These are phyloP conservation scores for Zelostemma sp. DNA, from an alignment of 1,140 invertebrate genomes.

Conservation along the genomic window DNA sequence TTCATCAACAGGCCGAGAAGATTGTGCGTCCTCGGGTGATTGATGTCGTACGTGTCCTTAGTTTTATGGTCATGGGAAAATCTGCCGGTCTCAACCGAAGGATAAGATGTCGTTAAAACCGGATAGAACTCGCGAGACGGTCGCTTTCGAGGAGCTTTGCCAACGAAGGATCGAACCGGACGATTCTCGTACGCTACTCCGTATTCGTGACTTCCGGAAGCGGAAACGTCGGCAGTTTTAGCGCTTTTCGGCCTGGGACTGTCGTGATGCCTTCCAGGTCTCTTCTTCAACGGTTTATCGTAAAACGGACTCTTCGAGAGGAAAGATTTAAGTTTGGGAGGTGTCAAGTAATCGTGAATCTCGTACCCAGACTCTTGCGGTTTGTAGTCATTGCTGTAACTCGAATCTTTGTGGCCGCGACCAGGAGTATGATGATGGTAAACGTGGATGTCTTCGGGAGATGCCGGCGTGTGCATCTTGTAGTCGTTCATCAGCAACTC, in stretches of 20 bases:
- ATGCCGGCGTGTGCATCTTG: conserved; percentile 33
- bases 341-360: conserved; percentile 59
- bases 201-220: conserved; percentile 32
- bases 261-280: conserved; percentile 42
- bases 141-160: conserved; percentile 23
- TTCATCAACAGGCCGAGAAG: conserved; percentile 65
- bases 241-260: conserved; percentile 26
- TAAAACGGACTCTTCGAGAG: conserved; percentile 56
- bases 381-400: conserved; percentile 25
- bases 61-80: conserved; percentile 31
- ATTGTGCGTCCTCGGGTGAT: conserved; percentile 63
- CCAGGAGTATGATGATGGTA: conserved; percentile 33
- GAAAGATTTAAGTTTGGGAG: conserved; percentile 56
- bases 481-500: conserved; percentile 56
- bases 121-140: conserved; percentile 45
- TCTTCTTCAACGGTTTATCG: conserved; percentile 58
- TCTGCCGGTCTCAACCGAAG: conserved; percentile 24
- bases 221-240: conserved; percentile 48
- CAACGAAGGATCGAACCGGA: conserved; percentile 15
- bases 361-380: conserved; percentile 31
- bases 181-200: conserved; percentile 30
- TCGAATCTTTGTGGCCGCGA: conserved; percentile 25
- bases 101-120: conserved; percentile 42
- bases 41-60: conserved; percentile 48
- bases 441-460: conserved; percentile 33